Base-by-base conservation (phyloP, 2,113 vertebrate genomes). In the Cacatua alba region DNA sequence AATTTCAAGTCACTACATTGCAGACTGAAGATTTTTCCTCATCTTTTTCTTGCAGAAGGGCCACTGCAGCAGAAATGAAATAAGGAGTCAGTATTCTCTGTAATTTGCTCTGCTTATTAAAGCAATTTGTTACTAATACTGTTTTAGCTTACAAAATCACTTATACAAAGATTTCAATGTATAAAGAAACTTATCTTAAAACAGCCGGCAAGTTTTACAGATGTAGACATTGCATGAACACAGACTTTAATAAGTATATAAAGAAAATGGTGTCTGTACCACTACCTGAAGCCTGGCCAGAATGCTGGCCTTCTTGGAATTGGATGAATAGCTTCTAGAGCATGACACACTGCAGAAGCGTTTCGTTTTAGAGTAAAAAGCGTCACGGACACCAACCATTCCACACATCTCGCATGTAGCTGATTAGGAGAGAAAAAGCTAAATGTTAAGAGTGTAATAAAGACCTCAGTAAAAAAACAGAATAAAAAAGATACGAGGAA, bases 261-360 rank as follows among this genome's bases (percentile, higher is more conserved):
- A 98, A 97, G 88, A 97, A 96, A 97, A 97, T 9, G 82, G 98
- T 97, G 97, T 98, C 95, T 97, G 97, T 98, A 98, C 91, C 95
- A 92, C 98, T 98, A 99, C 99, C 99, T 99, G 99, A 98, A 99
- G 99, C 98, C 99, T 98, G 95, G 99, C 99, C 98, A 99, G 98
- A 98, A 99, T 99, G 98, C 99, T 99, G 97, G 99, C 99, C 98
- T 99, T 99, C 98, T 99, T 99, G 88, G 99, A 99, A 97, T 99
- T 99, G 28, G 99, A 99, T 13, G 99, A 99, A 57, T 99, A 99
- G 97, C 99, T 99, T 97, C 99, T 98, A 77, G 99, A 99, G 97
- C 99, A 99, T 0, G 99, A 99, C 59, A 99, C 99, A 23, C 99
- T 99, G 98, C 99, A 99, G 98, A 99, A 99, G 91, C 99, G 98